Base-by-base conservation (phyloP, 53 echinoderm and acorn worm genomes). In the Crossaster papposus region DNA sequence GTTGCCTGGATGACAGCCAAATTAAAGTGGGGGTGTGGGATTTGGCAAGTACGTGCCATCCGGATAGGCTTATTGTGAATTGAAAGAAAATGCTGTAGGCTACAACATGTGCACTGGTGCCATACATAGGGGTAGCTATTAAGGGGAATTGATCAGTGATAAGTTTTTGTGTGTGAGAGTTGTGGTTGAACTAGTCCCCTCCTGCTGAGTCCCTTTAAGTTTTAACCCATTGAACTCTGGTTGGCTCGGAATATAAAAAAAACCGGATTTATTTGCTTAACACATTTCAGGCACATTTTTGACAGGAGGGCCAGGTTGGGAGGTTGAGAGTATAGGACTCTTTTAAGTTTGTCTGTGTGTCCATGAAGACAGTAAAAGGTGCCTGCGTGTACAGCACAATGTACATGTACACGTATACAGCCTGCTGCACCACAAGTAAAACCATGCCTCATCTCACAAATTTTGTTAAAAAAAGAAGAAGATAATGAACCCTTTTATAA, bases 211-310 rank as follows among this genome's bases (percentile, higher is more conserved):
- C 78, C 78, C 78, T 78, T 78, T 78, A 78, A 51, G 78, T 44
- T 44, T 73, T 24, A 78, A 78, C 78, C 51, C 79, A 26, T 55
- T 80, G 80, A 80, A 80, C 80, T n/a, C 80, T 2, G 51, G 80
- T 80, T 54, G 54, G 34, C 80, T 50, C 58, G 55, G 55, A 54
- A n/a, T 31, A 36, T n/a, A n/a, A n/a, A n/a, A n/a, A n/a, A n/a
- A 54, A 78, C 55, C 30, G 55, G 58, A 20, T 32, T 44, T 80
- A 80, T 80, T 80, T 80, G 80, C 80, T 80, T 55, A 55, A 80
- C 80, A 80, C 80, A 58, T 80, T 80, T 80, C 78, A 51, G 78
- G 51, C 75, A n/a, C 72, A 71, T 74, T 33, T 71, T 74, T 74
- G 75, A 74, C 75, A 74, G 75, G 75, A 29, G 34, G 31, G n/a